These are phyloP conservation scores for Carpatolechia fugitivella DNA, from an alignment of 2,888 invertebrate species.

Conservation along the genomic window DNA sequence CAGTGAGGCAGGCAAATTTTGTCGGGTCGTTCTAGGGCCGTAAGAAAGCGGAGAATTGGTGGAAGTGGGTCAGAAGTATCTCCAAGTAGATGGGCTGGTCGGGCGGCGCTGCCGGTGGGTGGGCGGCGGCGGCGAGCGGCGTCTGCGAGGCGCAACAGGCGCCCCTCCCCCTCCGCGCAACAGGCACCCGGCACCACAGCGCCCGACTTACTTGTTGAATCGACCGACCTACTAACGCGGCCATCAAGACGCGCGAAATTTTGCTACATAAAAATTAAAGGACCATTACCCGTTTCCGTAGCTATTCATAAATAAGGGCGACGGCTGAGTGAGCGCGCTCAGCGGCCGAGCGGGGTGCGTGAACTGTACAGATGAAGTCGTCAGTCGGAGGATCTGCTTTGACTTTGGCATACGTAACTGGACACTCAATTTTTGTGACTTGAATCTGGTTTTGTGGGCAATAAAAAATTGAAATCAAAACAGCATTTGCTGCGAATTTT, in stretches of 20 bases:
- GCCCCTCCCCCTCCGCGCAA: constrained; percentile 51
- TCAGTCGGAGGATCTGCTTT: too few species aligned
- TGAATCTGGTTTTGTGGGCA: too few species aligned
- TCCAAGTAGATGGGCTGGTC: constrained; percentile 51
- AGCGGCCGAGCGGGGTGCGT: too few species aligned
- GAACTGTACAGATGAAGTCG: not conserved
- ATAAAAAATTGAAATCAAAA: too few species aligned
- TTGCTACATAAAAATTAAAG: constrained; percentile 12
- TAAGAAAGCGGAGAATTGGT: constrained; percentile 34
- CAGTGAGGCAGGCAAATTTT: too few species aligned
- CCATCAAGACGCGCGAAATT: constrained; percentile 52
- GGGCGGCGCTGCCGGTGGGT: constrained; percentile 38
- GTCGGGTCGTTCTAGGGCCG: constrained; percentile 26
- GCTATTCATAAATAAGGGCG: constrained; percentile 5
- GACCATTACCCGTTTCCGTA: constrained; percentile 3
- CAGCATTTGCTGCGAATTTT: too few species aligned
- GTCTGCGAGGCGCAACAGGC: constrained; percentile 76
- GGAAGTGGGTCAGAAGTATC: constrained; percentile 65
- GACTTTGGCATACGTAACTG: too few species aligned
- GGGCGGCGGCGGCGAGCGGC: constrained; percentile 53
- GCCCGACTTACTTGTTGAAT: constrained; percentile 76
- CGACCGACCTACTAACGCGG: constrained; percentile 77
- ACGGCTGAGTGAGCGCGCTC: not conserved
- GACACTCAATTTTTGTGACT: too few species aligned
- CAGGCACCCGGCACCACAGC: constrained; percentile 67